phyloP scores from a whole-genome alignment of 2,113 vertebrate genomes.

The Sander vitreus region DNA sequence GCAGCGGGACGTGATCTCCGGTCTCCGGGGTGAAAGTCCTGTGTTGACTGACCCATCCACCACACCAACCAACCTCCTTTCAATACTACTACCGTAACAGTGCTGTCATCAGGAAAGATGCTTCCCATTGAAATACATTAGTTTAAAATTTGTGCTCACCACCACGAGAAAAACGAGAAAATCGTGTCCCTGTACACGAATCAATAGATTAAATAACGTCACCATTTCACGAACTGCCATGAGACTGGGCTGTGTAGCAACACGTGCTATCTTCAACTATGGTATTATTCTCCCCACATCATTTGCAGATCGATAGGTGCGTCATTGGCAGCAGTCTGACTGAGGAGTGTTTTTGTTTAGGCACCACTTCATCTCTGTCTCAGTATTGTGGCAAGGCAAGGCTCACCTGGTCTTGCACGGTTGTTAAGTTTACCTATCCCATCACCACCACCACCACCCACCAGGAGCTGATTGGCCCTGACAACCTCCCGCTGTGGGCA shows the following conservation, averaged over 20 bases:
- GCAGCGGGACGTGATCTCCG: too few relatives aligned
- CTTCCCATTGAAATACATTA: too few relatives aligned
- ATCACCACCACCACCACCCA: slow-evolving; percentile 31
- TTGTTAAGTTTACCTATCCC: slow-evolving; percentile 26
- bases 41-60: too few relatives aligned
- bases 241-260: neutral
- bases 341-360: neutral
- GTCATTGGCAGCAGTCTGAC: neutral
- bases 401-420: slow-evolving; percentile 27
- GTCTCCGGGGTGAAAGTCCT: too few relatives aligned
- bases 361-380: slow-evolving; percentile 6
- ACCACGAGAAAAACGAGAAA: too few relatives aligned
- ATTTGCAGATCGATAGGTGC: slow-evolving; percentile 7
- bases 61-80: too few relatives aligned
- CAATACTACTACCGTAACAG: too few relatives aligned
- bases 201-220: too few relatives aligned
- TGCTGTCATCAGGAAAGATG: too few relatives aligned
- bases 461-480: slow-evolving; percentile 53
- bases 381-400: slow-evolving; percentile 1
- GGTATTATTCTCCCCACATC: neutral
- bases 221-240: too few relatives aligned
- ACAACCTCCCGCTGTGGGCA: slow-evolving; percentile 59
- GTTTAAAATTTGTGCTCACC: too few relatives aligned
- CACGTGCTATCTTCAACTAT: neutral
- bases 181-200: too few relatives aligned